Percentiles rank a stretch among this genome's conserved stretches.
phyloP scores from a whole-genome alignment of 1,140 invertebrate genomes.

The Aplysia californica region DNA sequence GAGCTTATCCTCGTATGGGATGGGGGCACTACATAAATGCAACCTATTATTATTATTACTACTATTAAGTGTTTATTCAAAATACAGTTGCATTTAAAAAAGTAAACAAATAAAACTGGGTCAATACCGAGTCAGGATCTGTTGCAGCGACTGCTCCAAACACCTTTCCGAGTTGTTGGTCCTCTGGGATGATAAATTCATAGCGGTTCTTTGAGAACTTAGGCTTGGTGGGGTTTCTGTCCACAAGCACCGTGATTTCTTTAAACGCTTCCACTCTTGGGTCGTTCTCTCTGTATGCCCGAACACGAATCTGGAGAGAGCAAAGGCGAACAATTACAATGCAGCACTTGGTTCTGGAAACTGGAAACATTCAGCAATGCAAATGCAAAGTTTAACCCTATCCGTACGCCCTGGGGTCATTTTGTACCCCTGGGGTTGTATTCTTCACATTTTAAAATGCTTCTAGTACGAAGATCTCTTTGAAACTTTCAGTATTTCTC shows the following conservation, averaged over 20 bases:
- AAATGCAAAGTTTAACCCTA: too few relatives aligned
- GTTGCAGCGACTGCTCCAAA: conserved; percentile 35
- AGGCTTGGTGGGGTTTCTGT: conserved; percentile 75
- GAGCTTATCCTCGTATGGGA: too few relatives aligned
- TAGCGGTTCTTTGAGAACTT: conserved; percentile 82
- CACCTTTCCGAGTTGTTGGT: conserved; percentile 69
- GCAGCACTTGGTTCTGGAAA: not conserved
- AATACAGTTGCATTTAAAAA: too few relatives aligned
- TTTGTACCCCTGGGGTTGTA: too few relatives aligned
- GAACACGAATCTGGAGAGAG: not conserved
- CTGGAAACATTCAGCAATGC: not conserved
- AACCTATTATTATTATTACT: too few relatives aligned
- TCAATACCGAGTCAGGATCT: conserved; percentile 47
- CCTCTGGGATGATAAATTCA: conserved; percentile 83
- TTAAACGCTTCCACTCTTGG: conserved; percentile 17
- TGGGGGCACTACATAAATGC: too few relatives aligned
- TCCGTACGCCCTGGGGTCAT: too few relatives aligned
- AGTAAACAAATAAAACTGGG: too few relatives aligned
- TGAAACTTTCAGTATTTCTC: too few relatives aligned
- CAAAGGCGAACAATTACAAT: not conserved
- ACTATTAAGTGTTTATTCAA: too few relatives aligned
- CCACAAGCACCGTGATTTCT: conserved; percentile 12
- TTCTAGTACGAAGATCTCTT: too few relatives aligned
- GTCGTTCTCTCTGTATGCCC: conserved; percentile 13
- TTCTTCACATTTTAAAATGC: too few relatives aligned